A percentile compares a stretch with the other conserved stretches of the same genome.
These are phyloP conservation scores for Acanthosepion esculentum DNA, from an alignment of 2,888 invertebrate genomes.

Conservation along the genomic window DNA sequence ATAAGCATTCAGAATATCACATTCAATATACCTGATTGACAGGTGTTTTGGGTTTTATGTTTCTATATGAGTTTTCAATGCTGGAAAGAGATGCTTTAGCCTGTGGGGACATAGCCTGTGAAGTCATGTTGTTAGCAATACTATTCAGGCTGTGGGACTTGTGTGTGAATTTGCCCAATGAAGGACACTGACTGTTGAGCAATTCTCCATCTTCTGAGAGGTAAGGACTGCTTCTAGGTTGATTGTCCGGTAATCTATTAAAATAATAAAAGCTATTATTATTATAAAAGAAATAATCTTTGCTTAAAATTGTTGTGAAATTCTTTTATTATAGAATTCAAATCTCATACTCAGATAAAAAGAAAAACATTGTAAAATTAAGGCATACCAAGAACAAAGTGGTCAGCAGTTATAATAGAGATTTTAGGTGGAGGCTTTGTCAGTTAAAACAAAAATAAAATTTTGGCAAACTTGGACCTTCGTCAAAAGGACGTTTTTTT, in stretches of 20 bases:
- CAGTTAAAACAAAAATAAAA: no score
- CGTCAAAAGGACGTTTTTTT: no score
- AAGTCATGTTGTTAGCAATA: slow-evolving; percentile 73
- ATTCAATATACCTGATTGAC: slow-evolving; percentile 66
- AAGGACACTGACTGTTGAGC: slow-evolving; percentile 39
- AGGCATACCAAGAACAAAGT: no score
- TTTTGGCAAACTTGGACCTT: no score
- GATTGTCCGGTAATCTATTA: slow-evolving; percentile 6
- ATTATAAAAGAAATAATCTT: no score
- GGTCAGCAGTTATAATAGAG: no score
- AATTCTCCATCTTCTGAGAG: slow-evolving; percentile 45
- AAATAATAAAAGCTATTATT: background rate
- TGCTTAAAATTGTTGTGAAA: no score
- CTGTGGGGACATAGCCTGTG: slow-evolving; percentile 65
- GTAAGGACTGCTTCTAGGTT: slow-evolving; percentile 38
- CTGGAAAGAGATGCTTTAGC: slow-evolving; percentile 69
- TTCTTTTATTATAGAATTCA: no score
- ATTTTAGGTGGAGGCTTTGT: no score
- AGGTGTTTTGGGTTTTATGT: slow-evolving; percentile 73
- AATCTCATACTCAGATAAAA: no score
- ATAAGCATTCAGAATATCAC: no score
- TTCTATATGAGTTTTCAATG: slow-evolving; percentile 73
- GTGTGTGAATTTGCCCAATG: background rate
- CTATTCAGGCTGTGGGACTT: slow-evolving; percentile 56
- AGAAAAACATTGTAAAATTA: no score